Evolutionary conservation across 2,888 invertebrate species (phyloP), one percentile per base, ranked within the genome.

Genomic region (Dynastes hyllus): DNA sequence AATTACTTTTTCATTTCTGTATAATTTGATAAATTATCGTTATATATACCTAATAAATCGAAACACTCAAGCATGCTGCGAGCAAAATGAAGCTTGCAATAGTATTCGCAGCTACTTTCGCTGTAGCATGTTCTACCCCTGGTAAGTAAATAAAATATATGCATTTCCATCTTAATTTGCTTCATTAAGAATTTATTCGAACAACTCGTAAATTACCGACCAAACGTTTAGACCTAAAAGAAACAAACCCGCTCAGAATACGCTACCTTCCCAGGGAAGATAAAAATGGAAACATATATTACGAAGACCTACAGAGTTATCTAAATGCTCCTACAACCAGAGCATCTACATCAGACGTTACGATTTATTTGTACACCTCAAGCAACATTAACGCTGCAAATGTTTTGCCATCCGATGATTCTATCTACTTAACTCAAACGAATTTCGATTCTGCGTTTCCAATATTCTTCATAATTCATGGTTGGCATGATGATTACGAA

Each of bases 381-480:
- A 77, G 79, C 2, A 86, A 85, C 78, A 80, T 79, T 5, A 5
- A 79, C 9, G 81, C 80, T 22, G 80, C 81, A 2, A 32, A 53
- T 13, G 58, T 82, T 13, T 80, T 80, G 11, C 78, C 70, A 70
- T 80, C 77, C 4, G 50, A 69, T 45, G 29, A 27, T 11, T 37
- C 50, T 50, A 29, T 9, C 13, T 16, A 22, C 6, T 13, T 77
- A 5, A 22, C 55, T 1, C 9, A 6, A 2, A 45, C 77, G 8
- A 61, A 70, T 32, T 77, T 77, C 61, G 16, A 69, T 9, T 0
- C 83, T n/a, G 76, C 73, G 0, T 81, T 83, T 65, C 65, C 78
- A 9, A 86, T 82, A 1, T 81, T 87, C n/a, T 86, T 88, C 76
- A 79, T 88, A 5, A 79, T 84, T 16, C 88, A 88, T 77, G 88